These are phyloP conservation scores for Chamaea fasciata DNA, from an alignment of 2,113 vertebrate genomes.

Conservation along the genomic window DNA sequence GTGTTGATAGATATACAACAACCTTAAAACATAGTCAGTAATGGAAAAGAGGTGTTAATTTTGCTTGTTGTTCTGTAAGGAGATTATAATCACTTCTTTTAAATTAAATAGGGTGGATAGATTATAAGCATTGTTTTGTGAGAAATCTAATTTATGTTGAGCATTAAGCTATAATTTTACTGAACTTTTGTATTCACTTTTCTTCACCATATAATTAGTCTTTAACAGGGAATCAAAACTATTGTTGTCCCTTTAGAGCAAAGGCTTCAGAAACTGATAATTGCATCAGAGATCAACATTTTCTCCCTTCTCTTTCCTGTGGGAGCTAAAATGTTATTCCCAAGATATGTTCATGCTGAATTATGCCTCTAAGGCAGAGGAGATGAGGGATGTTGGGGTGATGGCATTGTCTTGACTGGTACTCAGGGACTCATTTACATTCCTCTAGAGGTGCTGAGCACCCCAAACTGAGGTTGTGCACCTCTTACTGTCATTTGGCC, in stretches of 20 bases:
- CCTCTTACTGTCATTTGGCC: neutral
- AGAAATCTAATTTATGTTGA: conserved; percentile 63
- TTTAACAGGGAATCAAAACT: conserved; percentile 62
- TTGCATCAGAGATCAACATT: conserved; percentile 46
- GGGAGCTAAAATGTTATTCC: neutral
- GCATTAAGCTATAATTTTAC: conserved; percentile 64
- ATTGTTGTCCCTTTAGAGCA: conserved; percentile 55
- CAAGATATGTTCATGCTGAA: neutral
- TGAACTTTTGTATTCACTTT: conserved; percentile 60
- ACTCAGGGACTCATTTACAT: neutral
- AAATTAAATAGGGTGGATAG: conserved; percentile 31
- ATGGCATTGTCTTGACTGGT: neutral
- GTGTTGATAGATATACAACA: conserved; percentile 26
- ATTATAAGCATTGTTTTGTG: conserved; percentile 45
- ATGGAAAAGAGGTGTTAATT: conserved; percentile 34
- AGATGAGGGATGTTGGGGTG: neutral
- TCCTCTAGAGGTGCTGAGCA: neutral
- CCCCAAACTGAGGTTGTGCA: neutral
- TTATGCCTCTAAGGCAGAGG: neutral
- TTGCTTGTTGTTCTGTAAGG: conserved; percentile 26
- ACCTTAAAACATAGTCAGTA: neutral
- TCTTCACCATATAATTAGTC: conserved; percentile 64
- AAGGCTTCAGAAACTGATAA: conserved; percentile 59
- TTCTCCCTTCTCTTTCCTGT: conserved; percentile 1
- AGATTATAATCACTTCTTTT: conserved; percentile 52